Base-by-base conservation (phyloP, 2,113 vertebrate genomes). In the Choloepus hoffmanni region DNA sequence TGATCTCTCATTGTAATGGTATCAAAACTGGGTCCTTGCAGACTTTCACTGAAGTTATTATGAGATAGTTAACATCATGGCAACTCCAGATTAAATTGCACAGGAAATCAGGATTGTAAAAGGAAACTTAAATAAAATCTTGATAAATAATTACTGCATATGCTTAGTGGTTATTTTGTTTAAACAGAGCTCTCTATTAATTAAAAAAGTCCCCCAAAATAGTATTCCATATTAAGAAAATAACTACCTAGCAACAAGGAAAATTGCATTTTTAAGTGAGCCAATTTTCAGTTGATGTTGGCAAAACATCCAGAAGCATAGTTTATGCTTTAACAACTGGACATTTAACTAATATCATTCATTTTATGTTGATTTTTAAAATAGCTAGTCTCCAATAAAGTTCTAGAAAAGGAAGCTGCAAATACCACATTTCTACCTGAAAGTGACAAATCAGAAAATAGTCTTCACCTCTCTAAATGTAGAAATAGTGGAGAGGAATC, bases 41-140 rank as follows among this genome's bases (percentile, higher is more conserved):
- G 97, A 97, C 74, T 96, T 95, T 91, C 76, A n/a, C 33, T 86
- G 72, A 95, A 96, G 94, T 97, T 94, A 89, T 97, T 96, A 93
- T 78, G 86, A 97, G 82, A 83, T 36, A 90, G 92, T 92, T 97
- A 98, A 89, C 30, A 40, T 95, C 85, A 81, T 0, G 74, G 63
- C 79, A 90, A 3, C 91, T 79, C 33, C 53, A 79, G 50, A 88
- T 95, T 97, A 82, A 96, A 78, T 60, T 92, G 67, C 91, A 89
- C 7, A 88, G 50, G 82, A 93, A 95, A 79, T 33, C 82, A 98
- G n/a, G 63, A 89, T 2, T 96, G 33, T 85, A 88, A 96, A 96
- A 95, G 48, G 94, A 74, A 74, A 94, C 33, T 93, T 94, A 95
- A 58, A 97, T 63, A 60, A 94, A 76, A 70, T 95, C 67, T 55